Evolutionary conservation across 2,113 vertebrate genomes (phyloP).

Genomic region (Nothocercus nigrocapillus): DNA sequence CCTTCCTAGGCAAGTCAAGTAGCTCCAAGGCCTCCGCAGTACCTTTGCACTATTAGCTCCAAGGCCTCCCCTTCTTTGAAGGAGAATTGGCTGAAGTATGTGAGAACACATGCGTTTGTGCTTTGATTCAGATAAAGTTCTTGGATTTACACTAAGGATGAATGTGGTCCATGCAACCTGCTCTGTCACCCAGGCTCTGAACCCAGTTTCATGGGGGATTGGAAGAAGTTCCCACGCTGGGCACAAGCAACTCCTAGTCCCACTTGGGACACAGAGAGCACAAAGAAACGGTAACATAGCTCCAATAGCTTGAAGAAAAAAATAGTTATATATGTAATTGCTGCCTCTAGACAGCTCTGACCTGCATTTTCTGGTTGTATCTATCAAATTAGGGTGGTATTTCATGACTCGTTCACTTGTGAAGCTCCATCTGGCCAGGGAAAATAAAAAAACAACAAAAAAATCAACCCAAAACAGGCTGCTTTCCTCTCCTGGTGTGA

Average conservation of each 20-base stretch:
- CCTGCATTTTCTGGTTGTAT: background rate
- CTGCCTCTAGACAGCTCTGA: background rate
- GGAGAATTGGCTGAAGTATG: background rate
- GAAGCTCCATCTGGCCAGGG: background rate
- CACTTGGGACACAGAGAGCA: background rate
- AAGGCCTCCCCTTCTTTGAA: too few relatives aligned
- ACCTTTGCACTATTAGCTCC: too few relatives aligned
- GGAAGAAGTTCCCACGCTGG: background rate
- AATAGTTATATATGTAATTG: background rate
- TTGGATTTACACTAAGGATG: background rate
- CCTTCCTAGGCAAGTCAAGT: background rate
- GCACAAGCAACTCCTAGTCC: background rate
- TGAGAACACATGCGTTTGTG: background rate
- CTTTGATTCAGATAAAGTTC: background rate
- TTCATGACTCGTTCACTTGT: background rate
- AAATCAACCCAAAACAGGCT: background rate
- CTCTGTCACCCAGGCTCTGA: background rate
- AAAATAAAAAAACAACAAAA: background rate
- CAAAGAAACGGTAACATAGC: background rate
- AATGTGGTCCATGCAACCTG: background rate
- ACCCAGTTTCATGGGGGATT: background rate
- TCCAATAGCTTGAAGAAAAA: background rate
- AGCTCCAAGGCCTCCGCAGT: too few relatives aligned
- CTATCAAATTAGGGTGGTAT: background rate
- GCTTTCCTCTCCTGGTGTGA: background rate